Evolutionary conservation across 2,113 vertebrate species (phyloP).

Genomic region (Cheirogaleus medius): DNA sequence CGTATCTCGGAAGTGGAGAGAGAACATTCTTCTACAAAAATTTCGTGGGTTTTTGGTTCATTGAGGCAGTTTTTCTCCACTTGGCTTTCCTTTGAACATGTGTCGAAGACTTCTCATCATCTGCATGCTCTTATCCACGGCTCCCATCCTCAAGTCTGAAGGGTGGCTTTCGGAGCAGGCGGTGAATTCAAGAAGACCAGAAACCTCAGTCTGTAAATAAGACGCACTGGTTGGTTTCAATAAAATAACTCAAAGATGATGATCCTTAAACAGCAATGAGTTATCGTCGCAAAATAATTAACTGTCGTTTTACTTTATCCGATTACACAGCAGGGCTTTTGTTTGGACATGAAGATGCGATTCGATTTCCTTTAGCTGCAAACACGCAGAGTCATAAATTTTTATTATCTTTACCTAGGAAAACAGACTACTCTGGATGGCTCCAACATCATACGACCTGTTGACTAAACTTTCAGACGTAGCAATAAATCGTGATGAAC

Average conservation of each 20-base stretch:
- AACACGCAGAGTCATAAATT: constrained; percentile 33
- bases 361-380: constrained; percentile 68
- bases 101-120: not conserved
- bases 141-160: not conserved
- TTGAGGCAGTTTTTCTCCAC: not conserved
- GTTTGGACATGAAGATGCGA: constrained; percentile 49
- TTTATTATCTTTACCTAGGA: constrained; percentile 73
- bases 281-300: constrained; percentile 69
- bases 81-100: not conserved
- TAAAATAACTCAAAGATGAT: constrained; percentile 47
- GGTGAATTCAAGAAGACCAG: not conserved
- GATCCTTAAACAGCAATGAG: constrained; percentile 28
- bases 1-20: not conserved
- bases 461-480: constrained; percentile 53
- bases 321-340: constrained; percentile 52
- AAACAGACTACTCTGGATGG: constrained; percentile 39
- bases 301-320: constrained; percentile 47
- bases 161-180: not conserved
- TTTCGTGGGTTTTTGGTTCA: not conserved
- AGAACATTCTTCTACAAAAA: not conserved
- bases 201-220: not conserved
- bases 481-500: constrained; percentile 71
- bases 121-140: not conserved
- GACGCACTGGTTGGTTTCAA: not conserved
- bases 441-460: not conserved